These are phyloP conservation scores for Falco columbarius DNA, from an alignment of 2,797 vertebrate species.

Conservation along the genomic window DNA sequence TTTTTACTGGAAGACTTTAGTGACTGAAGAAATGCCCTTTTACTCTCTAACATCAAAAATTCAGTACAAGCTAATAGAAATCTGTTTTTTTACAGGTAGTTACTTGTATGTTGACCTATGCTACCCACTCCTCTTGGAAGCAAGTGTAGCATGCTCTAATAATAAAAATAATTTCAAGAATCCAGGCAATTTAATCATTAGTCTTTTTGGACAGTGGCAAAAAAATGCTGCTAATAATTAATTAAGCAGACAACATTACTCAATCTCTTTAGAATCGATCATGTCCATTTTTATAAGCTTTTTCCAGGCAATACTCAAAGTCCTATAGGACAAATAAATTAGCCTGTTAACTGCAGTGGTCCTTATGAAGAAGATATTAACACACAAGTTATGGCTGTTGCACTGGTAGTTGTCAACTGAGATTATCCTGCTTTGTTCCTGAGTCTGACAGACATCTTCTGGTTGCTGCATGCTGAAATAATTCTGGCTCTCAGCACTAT, in stretches of 20 bases:
- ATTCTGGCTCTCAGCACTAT: not conserved
- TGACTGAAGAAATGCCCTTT: not conserved
- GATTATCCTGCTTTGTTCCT: not conserved
- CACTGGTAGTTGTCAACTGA: not conserved
- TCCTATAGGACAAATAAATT: not conserved
- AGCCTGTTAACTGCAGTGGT: not conserved
- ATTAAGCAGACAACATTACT: not conserved
- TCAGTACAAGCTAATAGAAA: not conserved
- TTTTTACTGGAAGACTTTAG: not conserved
- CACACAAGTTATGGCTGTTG: not conserved
- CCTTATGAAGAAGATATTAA: not conserved
- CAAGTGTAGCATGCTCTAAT: not conserved
- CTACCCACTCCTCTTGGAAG: not conserved
- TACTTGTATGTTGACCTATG: not conserved
- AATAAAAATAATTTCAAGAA: not conserved
- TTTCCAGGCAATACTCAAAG: not conserved
- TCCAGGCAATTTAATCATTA: not conserved
- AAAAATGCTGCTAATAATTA: not conserved
- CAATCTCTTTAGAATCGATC: not conserved
- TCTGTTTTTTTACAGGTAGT: not conserved
- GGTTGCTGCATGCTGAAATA: not conserved
- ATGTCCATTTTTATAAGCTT: not conserved
- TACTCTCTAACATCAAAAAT: not conserved
- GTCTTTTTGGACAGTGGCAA: not conserved
- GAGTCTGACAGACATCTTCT: not conserved